A percentile compares a stretch with the other conserved stretches of the same genome.
phyloP scores from a whole-genome alignment of 2,797 vertebrate species.

The Antennarius maculatus region DNA sequence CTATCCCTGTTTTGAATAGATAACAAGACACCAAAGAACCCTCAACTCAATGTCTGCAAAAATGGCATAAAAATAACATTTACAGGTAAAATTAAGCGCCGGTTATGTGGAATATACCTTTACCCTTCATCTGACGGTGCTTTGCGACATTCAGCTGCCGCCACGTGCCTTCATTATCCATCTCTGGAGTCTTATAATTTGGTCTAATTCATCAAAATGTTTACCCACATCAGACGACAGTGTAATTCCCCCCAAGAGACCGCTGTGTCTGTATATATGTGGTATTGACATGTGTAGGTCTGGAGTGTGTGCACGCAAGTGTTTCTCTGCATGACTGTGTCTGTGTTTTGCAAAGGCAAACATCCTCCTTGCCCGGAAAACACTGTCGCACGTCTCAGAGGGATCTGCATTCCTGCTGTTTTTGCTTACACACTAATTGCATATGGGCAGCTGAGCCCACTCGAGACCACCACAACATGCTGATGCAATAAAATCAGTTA shows the following conservation, averaged over 20 bases:
- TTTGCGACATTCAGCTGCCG: constrained; percentile 11
- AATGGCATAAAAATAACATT: constrained; percentile 47
- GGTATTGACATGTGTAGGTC: constrained; percentile 7
- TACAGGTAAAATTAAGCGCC: constrained; percentile 16
- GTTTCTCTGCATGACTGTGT: constrained; percentile 16
- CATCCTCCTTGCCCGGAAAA: constrained; percentile 7
- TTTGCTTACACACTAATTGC: constrained; percentile 57
- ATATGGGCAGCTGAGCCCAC: constrained; percentile 48
- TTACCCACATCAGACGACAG: constrained; percentile 27
- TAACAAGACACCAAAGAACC: constrained; percentile 61
- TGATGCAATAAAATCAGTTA: constrained; percentile 38
- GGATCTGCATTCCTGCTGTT: constrained; percentile 35
- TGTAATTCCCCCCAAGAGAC: constrained; percentile 34
- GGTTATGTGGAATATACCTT: constrained; percentile 7
- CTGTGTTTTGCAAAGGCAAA: constrained; percentile 19
- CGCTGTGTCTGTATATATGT: constrained; percentile 5
- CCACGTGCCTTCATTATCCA: constrained; percentile 14
- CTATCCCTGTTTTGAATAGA: constrained; percentile 14
- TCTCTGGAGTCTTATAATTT: constrained; percentile 50
- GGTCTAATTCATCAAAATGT: constrained; percentile 37
- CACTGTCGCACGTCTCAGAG: constrained; percentile 39
- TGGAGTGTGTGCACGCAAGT: constrained; percentile 1
- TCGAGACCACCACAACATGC: constrained; percentile 35
- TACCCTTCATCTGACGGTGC: constrained; percentile 18
- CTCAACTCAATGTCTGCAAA: constrained; percentile 71